Base-by-base conservation (phyloP, 2,113 vertebrate species). In the Capricornis sumatraensis region DNA sequence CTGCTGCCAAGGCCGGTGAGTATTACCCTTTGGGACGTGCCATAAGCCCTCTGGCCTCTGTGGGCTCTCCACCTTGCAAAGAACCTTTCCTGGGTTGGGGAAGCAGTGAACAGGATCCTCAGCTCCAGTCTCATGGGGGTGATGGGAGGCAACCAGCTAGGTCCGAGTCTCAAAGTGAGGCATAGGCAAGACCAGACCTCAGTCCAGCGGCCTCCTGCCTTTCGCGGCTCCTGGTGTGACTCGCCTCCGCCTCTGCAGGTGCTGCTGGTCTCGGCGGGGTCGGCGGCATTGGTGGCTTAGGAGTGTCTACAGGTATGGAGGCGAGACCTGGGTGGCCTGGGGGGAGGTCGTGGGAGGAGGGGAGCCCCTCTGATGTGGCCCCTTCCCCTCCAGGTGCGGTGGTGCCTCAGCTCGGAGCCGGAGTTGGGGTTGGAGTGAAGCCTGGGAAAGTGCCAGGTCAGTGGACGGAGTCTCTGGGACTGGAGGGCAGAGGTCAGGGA, bases 391-490 rank as follows among this genome's bases (percentile, higher is more conserved):
- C 96, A 99, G 99, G 98, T 98, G 99, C 92, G 0, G 98, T 92
- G 43, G 98, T 98, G 19, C 98, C 98, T 17, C 97, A 98, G 53
- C 91, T 97, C 0, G 98, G 95, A 81, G 98, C 98, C 0, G 98
- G 98, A 92, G 97, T 98, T 4, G 99, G 45, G 62, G 97, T 9
- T 2, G 98, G 92, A 89, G 99, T 0, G 53, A 99, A 99, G 45
- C 98, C 99, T 43, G 99, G 99, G 55, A 99, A 99, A 98, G 95
- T 99, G 93, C 99, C 99, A 30, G 99, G 99, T 99, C 97, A 94
- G 97, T 23, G 25, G 62, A 25, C 6, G 9, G 52, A 17, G 23
- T 82, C 36, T 19, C 50, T 3, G 84, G 50, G 79, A 9, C 33
- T 78, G 67, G 36, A 53, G 30, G 55, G 8, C 21, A 43, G 64